phyloP scores from a whole-genome alignment of 2,797 vertebrate species.

The Callimico goeldii region DNA sequence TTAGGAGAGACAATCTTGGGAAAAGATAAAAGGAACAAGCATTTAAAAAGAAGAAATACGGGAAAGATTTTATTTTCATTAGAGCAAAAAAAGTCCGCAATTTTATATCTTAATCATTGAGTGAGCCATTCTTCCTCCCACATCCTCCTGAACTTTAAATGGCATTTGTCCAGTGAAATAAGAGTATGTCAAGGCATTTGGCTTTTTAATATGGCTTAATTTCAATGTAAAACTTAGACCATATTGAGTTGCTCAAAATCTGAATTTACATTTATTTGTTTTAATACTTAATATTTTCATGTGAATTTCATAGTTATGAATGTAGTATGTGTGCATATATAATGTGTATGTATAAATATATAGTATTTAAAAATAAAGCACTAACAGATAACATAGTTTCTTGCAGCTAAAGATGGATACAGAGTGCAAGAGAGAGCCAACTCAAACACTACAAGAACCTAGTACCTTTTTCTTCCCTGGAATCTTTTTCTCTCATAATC shows the following conservation, averaged over 20 bases:
- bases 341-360: background rate
- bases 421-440: background rate
- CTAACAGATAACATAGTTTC: conserved; percentile 35
- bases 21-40: conserved; percentile 39
- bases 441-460: background rate
- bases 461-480: background rate
- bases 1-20: background rate
- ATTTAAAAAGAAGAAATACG: conserved; percentile 47
- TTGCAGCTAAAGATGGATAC: background rate
- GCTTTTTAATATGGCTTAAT: background rate
- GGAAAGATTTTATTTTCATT: conserved; percentile 45
- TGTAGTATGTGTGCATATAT: background rate
- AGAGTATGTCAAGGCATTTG: background rate
- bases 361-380: conserved; percentile 34
- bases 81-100: background rate
- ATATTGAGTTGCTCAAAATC: conserved; percentile 23
- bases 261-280: conserved; percentile 35
- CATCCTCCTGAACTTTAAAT: conserved; percentile 18
- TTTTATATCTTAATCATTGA: conserved; percentile 34
- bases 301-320: conserved; percentile 26
- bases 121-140: conserved; percentile 2
- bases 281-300: conserved; percentile 50
- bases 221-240: conserved; percentile 23
- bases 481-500: background rate
- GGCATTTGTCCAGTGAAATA: conserved; percentile 15